These are phyloP conservation scores for Talpa occidentalis DNA, from an alignment of 2,113 vertebrate species.

Conservation along the genomic window DNA sequence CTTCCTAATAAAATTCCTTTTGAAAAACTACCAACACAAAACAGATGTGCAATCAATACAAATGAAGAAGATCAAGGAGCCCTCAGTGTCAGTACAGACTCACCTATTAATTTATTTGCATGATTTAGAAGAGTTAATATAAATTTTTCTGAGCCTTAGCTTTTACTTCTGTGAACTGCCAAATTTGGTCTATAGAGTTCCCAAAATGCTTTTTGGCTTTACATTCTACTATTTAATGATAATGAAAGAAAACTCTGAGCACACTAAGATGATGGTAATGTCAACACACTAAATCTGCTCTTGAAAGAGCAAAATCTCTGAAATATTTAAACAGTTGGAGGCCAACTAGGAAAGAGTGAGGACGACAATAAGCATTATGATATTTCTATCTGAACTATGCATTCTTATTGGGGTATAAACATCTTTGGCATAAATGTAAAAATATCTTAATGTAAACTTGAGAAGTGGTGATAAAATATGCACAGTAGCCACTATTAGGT, in stretches of 20 bases:
- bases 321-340: not conserved
- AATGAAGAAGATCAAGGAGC: not conserved
- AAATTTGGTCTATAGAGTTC: not conserved
- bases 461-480: not conserved
- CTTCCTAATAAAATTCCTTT: not conserved
- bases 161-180: constrained; percentile 23
- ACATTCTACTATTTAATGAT: not conserved
- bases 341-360: not conserved
- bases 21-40: constrained; percentile 12
- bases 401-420: not conserved
- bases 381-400: not conserved
- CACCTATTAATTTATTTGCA: not conserved
- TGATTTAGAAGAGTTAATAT: not conserved
- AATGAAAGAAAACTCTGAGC: not conserved
- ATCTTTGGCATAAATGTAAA: not conserved
- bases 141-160: not conserved
- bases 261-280: not conserved
- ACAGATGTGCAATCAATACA: not conserved
- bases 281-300: not conserved
- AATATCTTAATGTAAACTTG: not conserved
- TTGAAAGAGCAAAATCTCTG: not conserved
- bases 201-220: constrained; percentile 6
- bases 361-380: not conserved
- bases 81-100: not conserved
- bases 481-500: not conserved